Base-by-base conservation (phyloP, 2,888 invertebrate species). In the Hermaeophaga mercurialis region DNA sequence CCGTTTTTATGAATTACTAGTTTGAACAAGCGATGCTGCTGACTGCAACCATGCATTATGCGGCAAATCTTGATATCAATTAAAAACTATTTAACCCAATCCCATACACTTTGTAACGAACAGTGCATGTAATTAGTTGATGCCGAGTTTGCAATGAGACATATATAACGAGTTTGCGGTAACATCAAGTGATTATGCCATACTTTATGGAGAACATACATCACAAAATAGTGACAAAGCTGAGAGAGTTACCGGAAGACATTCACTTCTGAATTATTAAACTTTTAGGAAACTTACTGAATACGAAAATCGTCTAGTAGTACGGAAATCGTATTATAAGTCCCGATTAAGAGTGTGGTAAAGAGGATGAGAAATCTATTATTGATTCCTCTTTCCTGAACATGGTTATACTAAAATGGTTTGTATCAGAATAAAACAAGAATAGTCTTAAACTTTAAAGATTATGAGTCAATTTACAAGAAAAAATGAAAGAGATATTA, bases 201-300 rank as follows among this genome's bases (percentile, higher is more conserved):
- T 54, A 18, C 38, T 60, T 57, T 50, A 60, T 60, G 43, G 26
- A 33, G 14, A 39, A 46, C 56, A 47, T 60, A 57, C 47, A 53
- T 57, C 54, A 57, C 43, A 47, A 47, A 34, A 47, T 22, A 47
- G 47, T 47, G 34, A 47, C 47, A 47, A 47, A 34, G 47, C 34
- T 47, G 34, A 47, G 33, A 36, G 36, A 34, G 47, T 47, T 34
- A 11, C 36, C 22, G 47, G 34, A 33, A 14, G 47, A 22, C 47
- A 36, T 47, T 34, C 47, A 36, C 17, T 47, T 47, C 47, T 22
- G 34, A 47, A 47, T 34, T 47, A 47, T 47, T 31, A 47, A 47
- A 47, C 11, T 47, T 47, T 34, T 34, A 34, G 47, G 19, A 47
- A 47, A 47, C 47, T 47, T 47, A 47, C 47, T 47, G 47, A 33